A percentile compares a stretch with the other conserved stretches of the same genome.
These are phyloP conservation scores for Oreochromis tanganicae DNA, from an alignment of 2,113 vertebrate species.

Conservation along the genomic window DNA sequence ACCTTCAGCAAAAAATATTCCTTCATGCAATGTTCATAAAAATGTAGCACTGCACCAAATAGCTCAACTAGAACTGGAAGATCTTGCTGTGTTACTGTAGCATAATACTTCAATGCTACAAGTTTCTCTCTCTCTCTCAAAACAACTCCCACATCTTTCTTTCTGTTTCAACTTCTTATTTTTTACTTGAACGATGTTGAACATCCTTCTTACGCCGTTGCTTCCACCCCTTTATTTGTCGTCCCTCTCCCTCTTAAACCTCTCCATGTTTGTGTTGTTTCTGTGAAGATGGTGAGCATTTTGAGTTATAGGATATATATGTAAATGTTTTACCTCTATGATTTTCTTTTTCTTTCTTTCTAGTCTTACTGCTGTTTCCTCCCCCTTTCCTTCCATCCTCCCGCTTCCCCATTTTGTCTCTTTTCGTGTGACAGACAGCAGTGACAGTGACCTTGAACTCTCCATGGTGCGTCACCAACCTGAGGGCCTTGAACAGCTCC, in stretches of 20 bases:
- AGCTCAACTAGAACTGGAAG: neutral
- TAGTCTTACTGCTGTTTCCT: constrained; percentile 9
- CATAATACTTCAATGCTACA: neutral
- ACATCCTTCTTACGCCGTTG: neutral
- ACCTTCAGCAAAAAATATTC: neutral
- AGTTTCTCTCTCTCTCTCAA: neutral
- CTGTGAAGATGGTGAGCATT: constrained; percentile 56
- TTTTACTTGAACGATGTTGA: neutral
- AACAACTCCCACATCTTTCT: neutral
- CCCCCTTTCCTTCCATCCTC: neutral
- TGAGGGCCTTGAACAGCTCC: constrained; percentile 87
- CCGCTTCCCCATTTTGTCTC: neutral
- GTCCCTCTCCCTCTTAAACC: neutral
- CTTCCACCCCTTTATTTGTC: constrained; percentile 4
- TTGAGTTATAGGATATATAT: neutral
- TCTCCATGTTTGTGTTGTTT: neutral
- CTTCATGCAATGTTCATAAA: neutral
- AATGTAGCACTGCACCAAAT: neutral
- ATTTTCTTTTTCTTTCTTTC: constrained; percentile 20
- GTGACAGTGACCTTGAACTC: constrained; percentile 86
- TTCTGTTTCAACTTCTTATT: neutral
- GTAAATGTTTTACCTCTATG: neutral
- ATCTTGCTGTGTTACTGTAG: neutral
- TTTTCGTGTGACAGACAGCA: constrained; percentile 73
- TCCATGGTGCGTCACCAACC: constrained; percentile 86